These are phyloP conservation scores for Drosophila imparisetae DNA, from an alignment of 2,888 invertebrate species.

Conservation along the genomic window DNA sequence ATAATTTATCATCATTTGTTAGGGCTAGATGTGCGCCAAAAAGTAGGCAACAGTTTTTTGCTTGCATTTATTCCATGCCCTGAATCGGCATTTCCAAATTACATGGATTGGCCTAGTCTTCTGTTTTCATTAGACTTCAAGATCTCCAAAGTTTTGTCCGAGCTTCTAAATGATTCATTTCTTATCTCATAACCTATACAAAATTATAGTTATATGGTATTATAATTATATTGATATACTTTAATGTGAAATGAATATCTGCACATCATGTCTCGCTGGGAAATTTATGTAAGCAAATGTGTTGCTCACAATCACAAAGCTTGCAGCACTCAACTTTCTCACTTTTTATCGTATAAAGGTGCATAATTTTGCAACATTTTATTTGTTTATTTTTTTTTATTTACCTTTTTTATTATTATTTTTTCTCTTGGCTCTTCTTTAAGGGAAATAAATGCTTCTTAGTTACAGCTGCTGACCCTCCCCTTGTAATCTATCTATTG, in stretches of 20 bases:
- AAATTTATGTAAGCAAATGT: background rate
- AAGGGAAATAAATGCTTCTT: background rate
- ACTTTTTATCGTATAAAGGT: background rate
- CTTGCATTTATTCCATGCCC: background rate
- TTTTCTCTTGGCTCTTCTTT: background rate
- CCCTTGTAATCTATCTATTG: background rate
- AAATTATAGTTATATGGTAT: background rate
- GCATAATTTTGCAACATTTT: background rate
- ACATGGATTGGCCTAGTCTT: background rate
- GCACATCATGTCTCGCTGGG: background rate
- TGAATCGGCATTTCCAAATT: background rate
- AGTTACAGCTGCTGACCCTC: background rate
- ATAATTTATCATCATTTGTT: constrained; percentile 52
- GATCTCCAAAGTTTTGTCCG: background rate
- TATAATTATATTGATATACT: background rate
- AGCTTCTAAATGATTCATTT: background rate
- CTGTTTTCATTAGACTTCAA: background rate
- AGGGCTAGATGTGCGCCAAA: background rate
- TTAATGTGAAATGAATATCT: background rate
- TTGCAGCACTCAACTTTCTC: background rate
- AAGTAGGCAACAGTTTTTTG: constrained; percentile 24
- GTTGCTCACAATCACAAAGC: background rate
- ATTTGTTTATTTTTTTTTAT: background rate
- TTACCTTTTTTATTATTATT: background rate
- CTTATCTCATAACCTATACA: background rate